These are phyloP conservation scores for Drosophila gaucha DNA, from an alignment of 2,888 invertebrate species.

Conservation along the genomic window DNA sequence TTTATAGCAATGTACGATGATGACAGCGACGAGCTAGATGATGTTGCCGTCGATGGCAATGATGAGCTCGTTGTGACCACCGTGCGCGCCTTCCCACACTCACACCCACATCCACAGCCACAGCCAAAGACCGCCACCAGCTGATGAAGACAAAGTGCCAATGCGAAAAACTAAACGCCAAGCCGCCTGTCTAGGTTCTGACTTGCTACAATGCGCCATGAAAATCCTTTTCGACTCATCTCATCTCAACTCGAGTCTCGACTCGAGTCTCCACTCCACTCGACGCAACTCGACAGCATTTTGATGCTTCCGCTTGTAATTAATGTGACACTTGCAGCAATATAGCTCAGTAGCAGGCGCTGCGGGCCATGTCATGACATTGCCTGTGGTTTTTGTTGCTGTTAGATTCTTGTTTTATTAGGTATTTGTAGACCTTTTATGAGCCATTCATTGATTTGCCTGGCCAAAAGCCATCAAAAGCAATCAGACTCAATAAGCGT, in stretches of 20 bases:
- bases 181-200: slow-evolving; percentile 45
- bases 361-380: slow-evolving; percentile 46
- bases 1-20: slow-evolving; percentile 76
- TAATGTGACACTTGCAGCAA: slow-evolving; percentile 79
- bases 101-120: too few species aligned
- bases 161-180: slow-evolving; percentile 74
- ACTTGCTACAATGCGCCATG: slow-evolving; percentile 60
- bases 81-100: not conserved
- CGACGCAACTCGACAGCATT: slow-evolving; percentile 65
- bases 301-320: slow-evolving; percentile 80
- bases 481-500: slow-evolving; percentile 33
- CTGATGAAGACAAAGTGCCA: slow-evolving; percentile 79
- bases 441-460: slow-evolving; percentile 64
- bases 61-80: slow-evolving; percentile 76
- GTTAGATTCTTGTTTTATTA: slow-evolving; percentile 59
- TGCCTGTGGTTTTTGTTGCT: slow-evolving; percentile 26
- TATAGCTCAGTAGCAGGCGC: slow-evolving; percentile 70
- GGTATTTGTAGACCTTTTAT: slow-evolving; percentile 49
- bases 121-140: not conserved
- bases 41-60: slow-evolving; percentile 61
- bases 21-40: slow-evolving; percentile 52
- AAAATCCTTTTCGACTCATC: slow-evolving; percentile 67
- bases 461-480: slow-evolving; percentile 56
- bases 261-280: slow-evolving; percentile 21
- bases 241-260: slow-evolving; percentile 30